Percentiles rank a stretch among this genome's conserved stretches.
phyloP scores from a whole-genome alignment of 2,113 vertebrate genomes.

The Gallinago undulata region DNA sequence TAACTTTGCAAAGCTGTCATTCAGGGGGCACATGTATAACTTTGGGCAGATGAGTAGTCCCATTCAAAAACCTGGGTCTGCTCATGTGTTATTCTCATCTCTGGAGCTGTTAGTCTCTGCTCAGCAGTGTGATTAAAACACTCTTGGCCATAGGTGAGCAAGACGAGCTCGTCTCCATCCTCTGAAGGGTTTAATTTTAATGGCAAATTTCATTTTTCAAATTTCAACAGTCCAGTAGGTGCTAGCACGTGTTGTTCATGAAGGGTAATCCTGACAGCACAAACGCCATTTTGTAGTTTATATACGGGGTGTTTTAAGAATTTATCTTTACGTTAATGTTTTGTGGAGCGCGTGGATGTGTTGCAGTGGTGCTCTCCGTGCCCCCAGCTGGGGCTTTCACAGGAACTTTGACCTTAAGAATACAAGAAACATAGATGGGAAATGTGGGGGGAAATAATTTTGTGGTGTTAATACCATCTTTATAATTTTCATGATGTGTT shows the following conservation, averaged over 20 bases:
- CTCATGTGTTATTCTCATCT: neutral
- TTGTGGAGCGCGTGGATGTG: neutral
- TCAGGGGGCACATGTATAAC: accelerated
- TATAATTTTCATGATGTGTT: neutral
- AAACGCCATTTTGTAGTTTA: neutral
- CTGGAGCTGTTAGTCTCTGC: neutral
- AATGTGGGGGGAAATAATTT: neutral
- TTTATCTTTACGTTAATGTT: neutral
- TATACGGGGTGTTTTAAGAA: neutral
- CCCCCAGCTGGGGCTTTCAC: neutral
- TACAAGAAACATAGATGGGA: neutral
- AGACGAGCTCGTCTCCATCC: neutral
- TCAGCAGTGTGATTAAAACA: neutral
- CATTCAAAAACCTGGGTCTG: neutral
- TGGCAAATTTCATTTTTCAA: neutral
- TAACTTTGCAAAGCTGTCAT: neutral
- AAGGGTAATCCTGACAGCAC: neutral
- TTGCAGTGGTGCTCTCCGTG: neutral
- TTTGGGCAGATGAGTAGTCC: neutral
- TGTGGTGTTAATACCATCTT: neutral
- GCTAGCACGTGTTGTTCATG: neutral
- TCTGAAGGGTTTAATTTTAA: neutral
- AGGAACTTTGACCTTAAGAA: neutral
- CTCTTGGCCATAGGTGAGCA: neutral
- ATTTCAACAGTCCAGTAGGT: neutral